Evolutionary conservation across 1,140 invertebrate genomes (phyloP).

Genomic region (Dermatophagoides farinae): DNA sequence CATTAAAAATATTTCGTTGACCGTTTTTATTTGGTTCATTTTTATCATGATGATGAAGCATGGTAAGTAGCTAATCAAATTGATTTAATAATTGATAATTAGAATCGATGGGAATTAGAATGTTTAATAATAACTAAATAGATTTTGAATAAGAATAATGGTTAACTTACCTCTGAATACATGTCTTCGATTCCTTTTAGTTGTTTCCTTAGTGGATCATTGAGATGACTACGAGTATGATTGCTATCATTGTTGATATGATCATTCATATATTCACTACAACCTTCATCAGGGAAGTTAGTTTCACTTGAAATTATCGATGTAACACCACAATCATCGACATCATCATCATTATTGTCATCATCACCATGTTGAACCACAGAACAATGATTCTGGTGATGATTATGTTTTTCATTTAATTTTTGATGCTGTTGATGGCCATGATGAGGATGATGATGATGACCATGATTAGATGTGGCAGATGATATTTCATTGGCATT

Average conservation of each 20-base stretch:
- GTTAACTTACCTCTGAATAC: conserved; percentile 44
- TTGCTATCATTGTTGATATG: conserved; percentile 33
- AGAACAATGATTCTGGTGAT: neutral
- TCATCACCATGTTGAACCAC: neutral
- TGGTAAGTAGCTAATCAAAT: neutral
- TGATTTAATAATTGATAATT: neutral
- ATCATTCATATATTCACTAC: conserved; percentile 27
- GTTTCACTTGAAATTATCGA: conserved; percentile 39
- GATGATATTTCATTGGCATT: too few relatives aligned
- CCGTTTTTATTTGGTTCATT: neutral
- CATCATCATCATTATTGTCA: conserved; percentile 29
- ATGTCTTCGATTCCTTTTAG: conserved; percentile 65
- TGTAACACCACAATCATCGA: conserved; percentile 47
- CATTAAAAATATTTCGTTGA: neutral
- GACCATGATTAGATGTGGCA: too few relatives aligned
- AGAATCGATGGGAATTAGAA: too few relatives aligned
- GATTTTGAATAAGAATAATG: neutral
- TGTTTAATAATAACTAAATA: too few relatives aligned
- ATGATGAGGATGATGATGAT: neutral
- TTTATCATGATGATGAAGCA: neutral
- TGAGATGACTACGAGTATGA: conserved; percentile 34
- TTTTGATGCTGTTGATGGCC: neutral
- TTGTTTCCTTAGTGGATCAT: conserved; percentile 50
- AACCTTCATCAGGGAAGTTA: conserved; percentile 44
- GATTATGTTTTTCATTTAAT: neutral